phyloP scores from a whole-genome alignment of 2,888 invertebrate species.

The Colostygia pectinataria region DNA sequence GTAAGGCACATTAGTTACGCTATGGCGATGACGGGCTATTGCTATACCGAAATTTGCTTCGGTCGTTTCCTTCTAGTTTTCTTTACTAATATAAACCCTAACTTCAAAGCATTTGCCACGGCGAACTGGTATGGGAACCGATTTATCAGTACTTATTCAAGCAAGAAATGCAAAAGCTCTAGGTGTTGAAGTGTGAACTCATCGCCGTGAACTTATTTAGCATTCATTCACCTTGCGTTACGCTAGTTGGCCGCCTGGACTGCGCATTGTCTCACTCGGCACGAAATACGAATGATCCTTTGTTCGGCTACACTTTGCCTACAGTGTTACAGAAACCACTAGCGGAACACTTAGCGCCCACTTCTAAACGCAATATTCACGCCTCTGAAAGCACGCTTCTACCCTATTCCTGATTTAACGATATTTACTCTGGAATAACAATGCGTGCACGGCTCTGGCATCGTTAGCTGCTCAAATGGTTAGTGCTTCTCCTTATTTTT shows the following conservation, averaged over 20 bases:
- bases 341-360: constrained; percentile 67
- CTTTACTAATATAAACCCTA: constrained; percentile 21
- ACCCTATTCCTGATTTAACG: constrained; percentile 56
- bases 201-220: constrained; percentile 64
- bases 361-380: constrained; percentile 62
- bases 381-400: constrained; percentile 51
- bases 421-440: constrained; percentile 66
- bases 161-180: constrained; percentile 39
- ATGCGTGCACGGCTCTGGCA: constrained; percentile 51
- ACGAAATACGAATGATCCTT: constrained; percentile 73
- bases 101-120: constrained; percentile 24
- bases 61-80: constrained; percentile 41
- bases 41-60: constrained; percentile 34
- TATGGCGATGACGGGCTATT: constrained; percentile 51
- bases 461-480: constrained; percentile 55
- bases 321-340: constrained; percentile 67
- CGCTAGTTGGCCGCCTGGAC: constrained; percentile 65
- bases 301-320: constrained; percentile 70
- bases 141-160: constrained; percentile 31
- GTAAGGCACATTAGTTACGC: constrained; percentile 64
- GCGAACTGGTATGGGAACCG: constrained; percentile 31
- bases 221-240: constrained; percentile 77
- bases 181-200: constrained; percentile 42
- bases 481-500: constrained; percentile 32
- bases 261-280: constrained; percentile 69